Base-by-base conservation (phyloP, 2,888 invertebrate species). In the Calephelis perditalis region DNA sequence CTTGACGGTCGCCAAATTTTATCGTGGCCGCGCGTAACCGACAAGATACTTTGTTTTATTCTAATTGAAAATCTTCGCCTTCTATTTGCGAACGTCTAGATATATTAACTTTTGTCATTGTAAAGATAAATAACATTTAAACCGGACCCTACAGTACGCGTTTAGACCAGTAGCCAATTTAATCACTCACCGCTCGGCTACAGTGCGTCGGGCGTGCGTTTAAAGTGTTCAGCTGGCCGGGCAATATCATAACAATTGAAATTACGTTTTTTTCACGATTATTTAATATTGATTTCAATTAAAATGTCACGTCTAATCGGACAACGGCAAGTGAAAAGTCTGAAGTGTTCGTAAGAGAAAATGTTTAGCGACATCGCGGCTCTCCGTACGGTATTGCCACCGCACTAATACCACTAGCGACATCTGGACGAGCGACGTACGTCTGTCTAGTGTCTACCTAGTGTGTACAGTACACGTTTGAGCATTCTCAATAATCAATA, bases 311-410 rank as follows among this genome's bases (percentile, higher is more conserved):
- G 10, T 59, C 55, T 62, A 62, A 62, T 55, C 15, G 45, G 55
- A 58, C 59, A 56, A 56, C 47, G 58, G 63, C 62, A 63, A 65
- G 65, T 65, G 63, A 65, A 65, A 65, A 65, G 63, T 63, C 59
- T 36, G 10, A 57, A 62, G 62, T 60, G 26, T 59, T 55, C 55
- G 45, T 58, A 59, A 45, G 59, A 60, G 64, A 64, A 60, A 62
- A 62, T 61, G 58, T 62, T 59, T 64, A 58, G 58, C 56, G 45
- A 60, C 64, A 63, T 35, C 55, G 63, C 45, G 58, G 62, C 55
- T 59, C 63, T 59, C 57, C 55, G 47, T 61, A 57, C 58, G 57
- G 61, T 57, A 58, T 61, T 56, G 58, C 35, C 55, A 45, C 12
- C 54, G 61, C 45, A 5, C 11, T 12, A 7, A 44, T 49, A 59